Evolutionary conservation across 2,888 invertebrate species (phyloP), one percentile per base, ranked within the genome.

Genomic region (Pollenia griseotomentosa): DNA sequence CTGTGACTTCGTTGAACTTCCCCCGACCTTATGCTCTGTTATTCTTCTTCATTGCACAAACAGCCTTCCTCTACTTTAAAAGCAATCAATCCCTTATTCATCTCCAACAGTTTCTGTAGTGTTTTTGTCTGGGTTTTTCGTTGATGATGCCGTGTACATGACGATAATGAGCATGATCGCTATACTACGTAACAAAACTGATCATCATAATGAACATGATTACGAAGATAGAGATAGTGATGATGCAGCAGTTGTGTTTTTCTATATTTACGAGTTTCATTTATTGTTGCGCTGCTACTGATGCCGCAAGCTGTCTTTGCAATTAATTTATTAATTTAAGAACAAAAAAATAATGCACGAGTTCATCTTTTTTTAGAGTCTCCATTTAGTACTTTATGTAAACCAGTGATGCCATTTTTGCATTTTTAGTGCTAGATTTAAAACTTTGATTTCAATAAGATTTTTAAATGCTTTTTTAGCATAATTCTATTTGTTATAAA

Each of bases 251-350:
- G 66, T 86, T 82, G 61, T 83, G 57, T 71, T 51, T 61, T 71
- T 55, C 33, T 71, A 8, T 23, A 33, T 78, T 73, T 71, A 65
- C 33, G 33, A 33, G 33, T 83, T 66, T 65, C 12, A 46, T 73
- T 79, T 79, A 53, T 85, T 53, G 75, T 74, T 79, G 79, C 14
- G 61, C 53, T 75, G 75, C 44, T 59, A 44, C 53, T 68, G 61
- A 2, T 46, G 75, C 68, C 11, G 23, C 61, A 19, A 44, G 73
- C 83, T 83, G 87, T 77, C 84, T 51, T 83, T 84, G 81, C 87
- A 84, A 84, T 87, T 87, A 87, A 87, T 87, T 87, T 87, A 87
- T 87, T 87, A 87, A 87, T 87, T 77, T 74, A 79, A 84, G 68
- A 83, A 83, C 59, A 82, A 80, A 82, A 77, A 42, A 83, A 87